Base-by-base conservation (phyloP, 1,140 invertebrate genomes). In the Delia radicum region DNA sequence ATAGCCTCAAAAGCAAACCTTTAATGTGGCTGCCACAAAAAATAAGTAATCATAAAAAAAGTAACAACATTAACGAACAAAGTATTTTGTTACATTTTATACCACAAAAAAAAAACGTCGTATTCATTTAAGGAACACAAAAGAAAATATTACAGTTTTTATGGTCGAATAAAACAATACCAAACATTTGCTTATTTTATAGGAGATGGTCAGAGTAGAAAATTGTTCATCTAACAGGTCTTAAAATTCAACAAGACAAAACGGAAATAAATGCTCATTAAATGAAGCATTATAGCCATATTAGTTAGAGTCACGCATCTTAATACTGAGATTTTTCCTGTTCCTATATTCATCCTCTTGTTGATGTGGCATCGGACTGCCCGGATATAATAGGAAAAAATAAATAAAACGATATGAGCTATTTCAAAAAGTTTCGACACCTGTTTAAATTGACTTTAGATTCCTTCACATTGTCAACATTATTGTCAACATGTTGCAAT, bases 211-310 rank as follows among this genome's bases (percentile, higher is more conserved):
- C 28, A 10, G 13, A 65, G n/a, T 65, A 21, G 10, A 24, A 24
- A 28, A 21, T 12, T 13, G 27, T 8, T 63, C 61, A 69, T 33
- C 29, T 69, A 69, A 33, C 65, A 21, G 65, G n/a, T 37, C 65
- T 33, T 21, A 18, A 33, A 33, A 18, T 18, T 27, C 65, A 33
- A 33, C 3, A 33, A 69, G 29, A 69, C 29, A 37, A 69, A 33
- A 24, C 10, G 29, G 65, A 10, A 69, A 69, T 69, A 69, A 69
- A 69, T 69, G 65, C 65, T 69, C 65, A 69, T 69, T 69, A 69
- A 69, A 33, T 69, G 65, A 37, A 33, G 29, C 65, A 69, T 69
- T 37, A 69, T 12, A 18, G n/a, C 15, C 18, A 33, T 69, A 69
- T 69, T 69, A 69, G 29, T 37, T 69, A 15, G 29, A 69, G 65